phyloP scores from a whole-genome alignment of 2,113 vertebrate species.

The Plestiodon gilberti region DNA sequence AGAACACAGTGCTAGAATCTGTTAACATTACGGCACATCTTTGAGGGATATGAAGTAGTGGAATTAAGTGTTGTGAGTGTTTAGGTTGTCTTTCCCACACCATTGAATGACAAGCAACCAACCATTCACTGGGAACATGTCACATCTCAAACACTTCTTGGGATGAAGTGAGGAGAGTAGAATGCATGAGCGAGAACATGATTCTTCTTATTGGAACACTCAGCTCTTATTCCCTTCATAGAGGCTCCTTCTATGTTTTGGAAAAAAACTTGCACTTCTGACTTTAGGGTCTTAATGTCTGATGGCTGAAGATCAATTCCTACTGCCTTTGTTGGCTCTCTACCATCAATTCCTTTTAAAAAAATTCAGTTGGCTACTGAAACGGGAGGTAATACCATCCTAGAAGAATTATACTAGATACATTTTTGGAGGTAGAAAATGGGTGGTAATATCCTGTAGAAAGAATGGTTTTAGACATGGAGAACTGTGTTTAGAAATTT shows the following conservation, averaged over 20 bases:
- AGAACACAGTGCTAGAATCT: neutral
- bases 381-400: too few relatives aligned
- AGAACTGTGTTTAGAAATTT: too few relatives aligned
- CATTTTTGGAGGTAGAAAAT: too few relatives aligned
- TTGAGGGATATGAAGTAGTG: neutral
- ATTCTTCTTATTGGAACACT: neutral
- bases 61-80: neutral
- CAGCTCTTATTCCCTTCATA: neutral
- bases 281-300: neutral
- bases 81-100: neutral
- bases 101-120: neutral
- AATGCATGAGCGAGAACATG: neutral
- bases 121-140: neutral
- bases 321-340: neutral
- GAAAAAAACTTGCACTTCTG: neutral
- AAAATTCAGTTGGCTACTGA: too few relatives aligned
- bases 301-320: too few relatives aligned
- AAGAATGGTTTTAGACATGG: too few relatives aligned
- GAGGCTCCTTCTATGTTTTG: neutral
- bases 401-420: too few relatives aligned
- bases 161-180: neutral
- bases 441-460: too few relatives aligned
- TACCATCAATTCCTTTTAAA: neutral
- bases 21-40: neutral
- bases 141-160: neutral